A percentile compares a stretch with the other conserved stretches of the same genome.
These are phyloP conservation scores for Lepus oiostolus DNA, from an alignment of 2,797 vertebrate genomes.

Conservation along the genomic window DNA sequence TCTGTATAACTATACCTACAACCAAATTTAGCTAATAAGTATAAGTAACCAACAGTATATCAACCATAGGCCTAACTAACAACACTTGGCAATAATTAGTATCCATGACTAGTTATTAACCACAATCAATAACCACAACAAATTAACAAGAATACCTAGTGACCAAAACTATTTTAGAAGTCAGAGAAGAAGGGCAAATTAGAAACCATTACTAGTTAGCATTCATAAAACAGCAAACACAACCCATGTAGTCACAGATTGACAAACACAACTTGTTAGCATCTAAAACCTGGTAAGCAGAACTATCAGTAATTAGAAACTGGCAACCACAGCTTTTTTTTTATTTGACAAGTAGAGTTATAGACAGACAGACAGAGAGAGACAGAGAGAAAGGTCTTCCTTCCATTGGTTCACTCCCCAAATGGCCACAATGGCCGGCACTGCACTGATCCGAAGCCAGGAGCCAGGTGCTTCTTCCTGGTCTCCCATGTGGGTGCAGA, in stretches of 20 bases:
- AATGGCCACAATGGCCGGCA: too few relatives aligned
- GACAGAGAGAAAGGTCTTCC: too few relatives aligned
- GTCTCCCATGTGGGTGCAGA: too few relatives aligned
- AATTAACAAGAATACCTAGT: background rate
- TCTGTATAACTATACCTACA: background rate
- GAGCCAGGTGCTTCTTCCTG: too few relatives aligned
- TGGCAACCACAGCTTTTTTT: background rate
- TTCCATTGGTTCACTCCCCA: too few relatives aligned
- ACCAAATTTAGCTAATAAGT: background rate
- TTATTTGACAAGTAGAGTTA: too few relatives aligned
- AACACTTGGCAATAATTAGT: background rate
- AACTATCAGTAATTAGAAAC: background rate
- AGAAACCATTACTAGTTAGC: background rate
- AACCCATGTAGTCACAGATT: background rate
- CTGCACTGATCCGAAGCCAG: too few relatives aligned
- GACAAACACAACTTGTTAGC: background rate
- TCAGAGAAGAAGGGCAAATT: background rate
- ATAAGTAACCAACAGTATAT: background rate
- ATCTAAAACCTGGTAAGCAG: background rate
- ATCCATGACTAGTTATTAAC: background rate
- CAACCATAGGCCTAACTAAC: background rate
- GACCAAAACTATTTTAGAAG: background rate
- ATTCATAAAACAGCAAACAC: background rate
- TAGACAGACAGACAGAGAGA: too few relatives aligned
- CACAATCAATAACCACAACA: background rate